phyloP scores from a whole-genome alignment of 2,888 invertebrate genomes.

The Caenorhabditis macrosperma region DNA sequence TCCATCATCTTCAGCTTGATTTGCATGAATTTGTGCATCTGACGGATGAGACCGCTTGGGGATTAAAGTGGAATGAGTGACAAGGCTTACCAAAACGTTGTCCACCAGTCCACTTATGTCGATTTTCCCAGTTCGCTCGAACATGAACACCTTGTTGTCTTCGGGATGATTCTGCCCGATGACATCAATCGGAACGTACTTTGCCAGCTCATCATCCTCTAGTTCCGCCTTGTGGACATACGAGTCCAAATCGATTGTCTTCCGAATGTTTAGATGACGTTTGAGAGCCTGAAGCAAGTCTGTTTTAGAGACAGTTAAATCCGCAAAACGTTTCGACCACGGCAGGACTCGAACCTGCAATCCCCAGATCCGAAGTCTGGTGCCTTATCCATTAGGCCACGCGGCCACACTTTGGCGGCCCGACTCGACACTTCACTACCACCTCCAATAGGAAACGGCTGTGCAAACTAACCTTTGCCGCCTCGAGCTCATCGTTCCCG shows the following conservation, averaged over 20 bases:
- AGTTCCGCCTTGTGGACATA: conserved; percentile 48
- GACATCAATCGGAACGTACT: conserved; percentile 73
- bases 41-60: conserved; percentile 51
- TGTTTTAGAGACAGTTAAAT: too few relatives aligned
- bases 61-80: conserved; percentile 62
- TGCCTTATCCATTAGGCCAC: conserved; percentile 74
- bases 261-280: conserved; percentile 74
- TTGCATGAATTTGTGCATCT: conserved; percentile 75
- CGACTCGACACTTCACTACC: too few relatives aligned
- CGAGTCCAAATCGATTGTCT: conserved; percentile 69
- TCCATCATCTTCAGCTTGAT: conserved; percentile 78
- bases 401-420: conserved; percentile 62
- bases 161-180: conserved; percentile 69
- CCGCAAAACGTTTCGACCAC: conserved; percentile 28
- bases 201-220: conserved; percentile 51
- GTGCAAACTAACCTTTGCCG: conserved; percentile 60
- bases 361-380: conserved; percentile 72
- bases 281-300: conserved; percentile 68
- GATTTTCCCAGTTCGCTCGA: conserved; percentile 73
- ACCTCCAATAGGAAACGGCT: not conserved
- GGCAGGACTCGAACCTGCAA: conserved; percentile 69
- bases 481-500: conserved; percentile 69
- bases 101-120: conserved; percentile 74
- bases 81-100: conserved; percentile 43
- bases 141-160: conserved; percentile 67